Evolutionary conservation across 2,113 vertebrate genomes (phyloP), one percentile per base, ranked within the genome.

Genomic region (Bostrychus sinensis): DNA sequence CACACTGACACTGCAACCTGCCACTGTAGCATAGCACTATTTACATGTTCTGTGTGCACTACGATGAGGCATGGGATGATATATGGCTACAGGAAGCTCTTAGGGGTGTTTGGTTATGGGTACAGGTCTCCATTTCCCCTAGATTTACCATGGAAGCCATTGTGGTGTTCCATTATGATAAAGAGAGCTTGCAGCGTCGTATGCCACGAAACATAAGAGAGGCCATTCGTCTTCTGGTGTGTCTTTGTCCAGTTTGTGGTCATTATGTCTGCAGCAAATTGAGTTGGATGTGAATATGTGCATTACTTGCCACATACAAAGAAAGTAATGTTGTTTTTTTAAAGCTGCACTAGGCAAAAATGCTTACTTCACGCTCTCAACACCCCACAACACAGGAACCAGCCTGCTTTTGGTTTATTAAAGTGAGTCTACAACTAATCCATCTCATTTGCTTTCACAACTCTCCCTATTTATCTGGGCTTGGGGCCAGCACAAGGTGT

Each of bases 181-280:
- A 12, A 14, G 54, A 14, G 53, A 45, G 56, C 70, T 43, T 16
- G 5, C 19, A 62, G 36, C n/a, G 28, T 8, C n/a, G 26, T 66
- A 60, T 67, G 39, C 28, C n/a, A 73, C 61, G n/a, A 58, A 75
- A 73, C 43, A 30, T 20, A 56, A 58, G 19, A 66, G 50, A 62
- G 20, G 36, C 48, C 50, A 53, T 84, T 77, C 72, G 32, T 76
- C 57, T 63, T 70, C 16, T 26, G 48, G 66, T 55, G 53, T 55
- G 17, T 56, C 51, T 77, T 62, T 51, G 4, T 30, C 53, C 53
- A 36, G 17, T 26, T 61, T 9, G 38, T 64, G 54, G 64, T 61
- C 12, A 62, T 72, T 73, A 38, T 48, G 46, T 76, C 53, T 53
- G 9, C 16, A 32, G 46, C n/a, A 72, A 76, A 82, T 57, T 59